phyloP scores from a whole-genome alignment of 1,140 invertebrate genomes.

The Ceratosolen fusciceps region DNA sequence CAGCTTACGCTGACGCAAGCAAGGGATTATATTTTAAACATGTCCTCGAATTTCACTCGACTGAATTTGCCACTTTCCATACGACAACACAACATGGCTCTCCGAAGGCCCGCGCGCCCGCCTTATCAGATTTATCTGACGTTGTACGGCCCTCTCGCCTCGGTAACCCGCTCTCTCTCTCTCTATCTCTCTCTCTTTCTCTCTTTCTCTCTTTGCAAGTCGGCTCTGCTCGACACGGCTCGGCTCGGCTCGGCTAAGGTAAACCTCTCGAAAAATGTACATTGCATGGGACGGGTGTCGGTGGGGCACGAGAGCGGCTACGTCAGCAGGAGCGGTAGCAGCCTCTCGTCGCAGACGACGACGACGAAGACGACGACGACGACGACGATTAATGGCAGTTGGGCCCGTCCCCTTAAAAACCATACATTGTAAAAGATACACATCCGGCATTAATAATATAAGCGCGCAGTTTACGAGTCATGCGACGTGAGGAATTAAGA shows the following conservation, averaged over 20 bases:
- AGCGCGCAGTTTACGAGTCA: not conserved
- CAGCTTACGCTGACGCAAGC: slow-evolving; percentile 29
- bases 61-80: slow-evolving; percentile 22
- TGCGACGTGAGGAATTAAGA: not conserved
- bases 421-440: slow-evolving; percentile 32
- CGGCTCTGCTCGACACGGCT: too few species aligned
- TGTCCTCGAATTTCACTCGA: slow-evolving; percentile 40
- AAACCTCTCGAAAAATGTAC: slow-evolving; percentile 19
- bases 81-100: not conserved
- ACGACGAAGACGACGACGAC: too few species aligned
- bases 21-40: slow-evolving; percentile 21
- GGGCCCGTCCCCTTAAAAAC: slow-evolving; percentile 12
- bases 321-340: not conserved
- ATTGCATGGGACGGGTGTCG: not conserved
- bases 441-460: slow-evolving; percentile 39
- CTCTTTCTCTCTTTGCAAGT: too few species aligned
- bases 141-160: not conserved
- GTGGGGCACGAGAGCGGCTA: too few species aligned
- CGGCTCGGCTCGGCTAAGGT: not conserved
- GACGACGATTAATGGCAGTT: slow-evolving; percentile 7
- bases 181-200: not conserved
- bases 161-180: not conserved
- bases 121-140: slow-evolving; percentile 37
- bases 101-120: not conserved
- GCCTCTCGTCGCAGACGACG: not conserved